Evolutionary conservation across 2,113 vertebrate genomes (phyloP).

Genomic region (Anoplopoma fimbria): DNA sequence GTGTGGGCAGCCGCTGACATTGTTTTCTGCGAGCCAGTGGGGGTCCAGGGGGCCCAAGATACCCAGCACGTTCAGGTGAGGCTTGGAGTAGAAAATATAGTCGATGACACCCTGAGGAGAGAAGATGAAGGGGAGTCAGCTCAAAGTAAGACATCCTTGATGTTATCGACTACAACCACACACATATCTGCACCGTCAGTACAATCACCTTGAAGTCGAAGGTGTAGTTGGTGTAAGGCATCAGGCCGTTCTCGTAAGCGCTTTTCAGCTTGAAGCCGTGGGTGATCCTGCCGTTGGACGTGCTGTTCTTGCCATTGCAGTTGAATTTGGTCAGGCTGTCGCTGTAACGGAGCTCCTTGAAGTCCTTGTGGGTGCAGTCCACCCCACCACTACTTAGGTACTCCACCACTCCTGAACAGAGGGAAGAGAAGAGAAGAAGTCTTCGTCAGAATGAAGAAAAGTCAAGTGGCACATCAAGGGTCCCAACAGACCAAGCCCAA

Average conservation of each 20-base stretch:
- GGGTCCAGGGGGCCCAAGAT: constrained; percentile 96
- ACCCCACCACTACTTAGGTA: constrained; percentile 97
- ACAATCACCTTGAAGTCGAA: constrained; percentile 94
- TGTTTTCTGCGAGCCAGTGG: constrained; percentile 97
- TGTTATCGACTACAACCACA: neutral
- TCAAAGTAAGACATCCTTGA: neutral
- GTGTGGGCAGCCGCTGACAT: constrained; percentile 96
- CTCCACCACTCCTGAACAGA: constrained; percentile 92
- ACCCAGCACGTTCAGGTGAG: constrained; percentile 96
- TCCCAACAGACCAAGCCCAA: neutral
- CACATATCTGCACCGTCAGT: fast-evolving
- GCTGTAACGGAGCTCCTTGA: constrained; percentile 97
- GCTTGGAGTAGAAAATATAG: constrained; percentile 99
- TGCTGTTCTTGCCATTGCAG: constrained; percentile 95
- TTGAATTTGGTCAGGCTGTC: constrained; percentile 99
- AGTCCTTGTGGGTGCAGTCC: constrained; percentile 98
- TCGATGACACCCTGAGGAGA: constrained; percentile 95
- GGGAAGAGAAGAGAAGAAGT: neutral
- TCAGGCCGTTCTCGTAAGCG: constrained; percentile 96
- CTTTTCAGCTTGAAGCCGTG: constrained; percentile 99
- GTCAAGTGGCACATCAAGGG: neutral
- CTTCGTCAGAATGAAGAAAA: constrained; percentile 3
- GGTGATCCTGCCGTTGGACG: constrained; percentile 94
- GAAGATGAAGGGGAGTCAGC: constrained; percentile 10
- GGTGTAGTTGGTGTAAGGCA: constrained; percentile 99